Evolutionary conservation across 1,140 invertebrate genomes (phyloP).

Genomic region (Drosophila tropicalis): DNA sequence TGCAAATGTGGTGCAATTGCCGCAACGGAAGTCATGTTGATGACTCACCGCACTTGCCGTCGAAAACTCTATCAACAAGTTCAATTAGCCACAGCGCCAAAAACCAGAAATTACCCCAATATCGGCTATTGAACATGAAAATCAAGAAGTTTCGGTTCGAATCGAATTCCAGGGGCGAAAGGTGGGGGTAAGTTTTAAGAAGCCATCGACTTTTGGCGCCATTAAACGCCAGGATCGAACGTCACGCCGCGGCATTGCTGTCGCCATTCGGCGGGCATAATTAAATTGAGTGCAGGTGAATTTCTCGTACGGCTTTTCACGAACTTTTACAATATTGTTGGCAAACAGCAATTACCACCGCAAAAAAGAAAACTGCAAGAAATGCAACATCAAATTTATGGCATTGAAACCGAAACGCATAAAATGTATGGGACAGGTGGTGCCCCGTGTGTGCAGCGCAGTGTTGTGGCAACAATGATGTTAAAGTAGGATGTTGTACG

Average conservation of each 20-base stretch:
- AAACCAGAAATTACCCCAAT: slow-evolving; percentile 47
- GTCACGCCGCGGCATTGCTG: slow-evolving; percentile 16
- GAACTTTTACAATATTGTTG: slow-evolving; percentile 44
- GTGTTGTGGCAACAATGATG: slow-evolving; percentile 5
- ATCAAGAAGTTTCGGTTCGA: slow-evolving; percentile 54
- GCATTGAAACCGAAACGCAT: slow-evolving; percentile 29
- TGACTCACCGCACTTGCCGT: neutral
- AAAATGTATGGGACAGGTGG: slow-evolving; percentile 15
- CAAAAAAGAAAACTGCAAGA: slow-evolving; percentile 45
- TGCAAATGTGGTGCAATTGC: slow-evolving; percentile 16
- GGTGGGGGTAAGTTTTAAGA: slow-evolving; percentile 62
- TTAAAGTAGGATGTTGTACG: neutral
- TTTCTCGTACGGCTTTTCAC: slow-evolving; percentile 58
- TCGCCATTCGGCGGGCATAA: slow-evolving; percentile 57
- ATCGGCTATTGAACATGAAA: slow-evolving; percentile 66
- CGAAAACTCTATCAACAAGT: slow-evolving; percentile 48
- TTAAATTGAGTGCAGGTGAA: slow-evolving; percentile 78
- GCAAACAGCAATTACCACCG: slow-evolving; percentile 71
- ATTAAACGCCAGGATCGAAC: slow-evolving; percentile 36
- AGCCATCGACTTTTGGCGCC: slow-evolving; percentile 58
- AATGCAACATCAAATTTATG: slow-evolving; percentile 66
- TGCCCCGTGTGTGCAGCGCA: neutral
- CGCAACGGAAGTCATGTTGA: slow-evolving; percentile 26
- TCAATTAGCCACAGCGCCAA: slow-evolving; percentile 50
- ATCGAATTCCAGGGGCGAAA: neutral